Percentiles rank a stretch among this genome's conserved stretches.
These are phyloP conservation scores for Ophion costatus DNA, from an alignment of 2,888 invertebrate genomes.

Conservation along the genomic window DNA sequence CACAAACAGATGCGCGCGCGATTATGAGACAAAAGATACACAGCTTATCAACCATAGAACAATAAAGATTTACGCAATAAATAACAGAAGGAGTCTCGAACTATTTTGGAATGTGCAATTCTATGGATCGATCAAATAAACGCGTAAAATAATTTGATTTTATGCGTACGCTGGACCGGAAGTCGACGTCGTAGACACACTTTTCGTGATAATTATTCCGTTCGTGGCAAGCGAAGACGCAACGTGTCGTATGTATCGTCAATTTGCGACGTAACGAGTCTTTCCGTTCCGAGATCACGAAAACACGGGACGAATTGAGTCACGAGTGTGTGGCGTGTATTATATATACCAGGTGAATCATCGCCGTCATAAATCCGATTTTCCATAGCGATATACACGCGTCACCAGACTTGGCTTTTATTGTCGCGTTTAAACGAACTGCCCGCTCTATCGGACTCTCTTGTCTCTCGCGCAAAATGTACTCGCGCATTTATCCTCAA, in stretches of 20 bases:
- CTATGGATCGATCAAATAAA: background rate
- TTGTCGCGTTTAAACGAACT: too few relatives aligned
- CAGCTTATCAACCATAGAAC: background rate
- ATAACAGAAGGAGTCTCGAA: background rate
- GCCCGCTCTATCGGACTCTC: too few relatives aligned
- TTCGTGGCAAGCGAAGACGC: background rate
- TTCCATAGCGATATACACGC: too few relatives aligned
- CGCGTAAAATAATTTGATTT: background rate
- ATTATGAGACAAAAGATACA: background rate
- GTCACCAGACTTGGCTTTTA: background rate
- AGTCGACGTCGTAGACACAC: background rate
- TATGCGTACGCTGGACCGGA: background rate
- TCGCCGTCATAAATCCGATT: background rate
- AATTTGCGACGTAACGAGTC: conserved; percentile 46
- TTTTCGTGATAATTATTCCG: background rate
- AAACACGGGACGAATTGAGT: conserved; percentile 32
- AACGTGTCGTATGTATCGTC: background rate
- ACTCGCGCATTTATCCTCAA: too few relatives aligned
- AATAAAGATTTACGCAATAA: background rate
- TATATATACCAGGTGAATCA: conserved; percentile 42
- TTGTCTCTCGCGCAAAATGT: too few relatives aligned
- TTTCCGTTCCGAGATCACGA: conserved; percentile 42
- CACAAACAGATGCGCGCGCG: background rate
- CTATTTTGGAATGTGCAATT: background rate
- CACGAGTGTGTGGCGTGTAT: background rate